Evolutionary conservation across 1,140 invertebrate genomes (phyloP).

Genomic region (Sitodiplosis mosellana): DNA sequence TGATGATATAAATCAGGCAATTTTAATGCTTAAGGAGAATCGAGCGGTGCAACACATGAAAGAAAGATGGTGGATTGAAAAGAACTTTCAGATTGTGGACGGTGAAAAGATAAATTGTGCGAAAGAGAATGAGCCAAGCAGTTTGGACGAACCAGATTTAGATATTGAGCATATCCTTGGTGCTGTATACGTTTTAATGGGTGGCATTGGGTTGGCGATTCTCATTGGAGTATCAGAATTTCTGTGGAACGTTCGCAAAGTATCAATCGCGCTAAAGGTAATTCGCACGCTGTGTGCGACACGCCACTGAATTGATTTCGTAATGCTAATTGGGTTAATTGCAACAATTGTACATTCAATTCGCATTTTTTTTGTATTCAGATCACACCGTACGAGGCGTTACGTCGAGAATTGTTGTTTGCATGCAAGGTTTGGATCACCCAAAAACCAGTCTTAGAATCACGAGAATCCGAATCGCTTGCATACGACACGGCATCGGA

Average conservation of each 20-base stretch:
- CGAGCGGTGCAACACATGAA: too few relatives aligned
- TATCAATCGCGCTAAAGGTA: constrained; percentile 48
- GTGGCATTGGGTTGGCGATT: constrained; percentile 21
- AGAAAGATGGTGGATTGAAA: too few relatives aligned
- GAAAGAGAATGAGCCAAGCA: too few relatives aligned
- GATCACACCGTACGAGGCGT: constrained; percentile 34
- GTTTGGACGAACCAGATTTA: too few relatives aligned
- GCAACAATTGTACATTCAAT: not conserved
- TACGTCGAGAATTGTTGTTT: constrained; percentile 34
- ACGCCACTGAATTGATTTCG: not conserved
- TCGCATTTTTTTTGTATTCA: constrained; percentile 11
- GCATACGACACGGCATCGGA: too few relatives aligned
- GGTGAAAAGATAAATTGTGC: too few relatives aligned
- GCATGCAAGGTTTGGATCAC: constrained; percentile 30
- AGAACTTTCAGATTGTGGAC: too few relatives aligned
- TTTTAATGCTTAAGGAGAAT: too few relatives aligned
- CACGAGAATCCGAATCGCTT: not conserved
- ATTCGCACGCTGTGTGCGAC: not conserved
- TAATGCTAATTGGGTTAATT: not conserved
- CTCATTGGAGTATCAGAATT: constrained; percentile 51
- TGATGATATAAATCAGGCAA: too few relatives aligned
- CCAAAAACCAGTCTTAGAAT: constrained; percentile 28
- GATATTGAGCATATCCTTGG: too few relatives aligned
- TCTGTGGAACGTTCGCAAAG: constrained; percentile 59
- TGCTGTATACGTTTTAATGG: too few relatives aligned